Base-by-base conservation (phyloP, 2,797 vertebrate genomes). In the Sebastes iracundus region DNA sequence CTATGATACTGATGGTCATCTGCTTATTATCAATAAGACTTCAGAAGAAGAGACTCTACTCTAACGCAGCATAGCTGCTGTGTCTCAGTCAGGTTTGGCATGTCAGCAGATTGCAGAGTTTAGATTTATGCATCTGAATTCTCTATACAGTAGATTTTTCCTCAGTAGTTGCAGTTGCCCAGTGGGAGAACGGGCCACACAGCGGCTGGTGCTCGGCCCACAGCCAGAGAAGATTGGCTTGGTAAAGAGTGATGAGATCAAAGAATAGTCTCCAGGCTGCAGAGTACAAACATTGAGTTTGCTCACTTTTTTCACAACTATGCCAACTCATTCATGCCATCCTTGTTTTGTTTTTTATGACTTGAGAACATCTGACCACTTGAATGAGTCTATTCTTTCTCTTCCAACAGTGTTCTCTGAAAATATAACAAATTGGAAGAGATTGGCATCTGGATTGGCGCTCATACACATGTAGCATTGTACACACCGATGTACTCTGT, bases 351-450 rank as follows among this genome's bases (percentile, higher is more conserved):
- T 55, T 70, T 77, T 74, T 68, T 61, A 63, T 42, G 23, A 69
- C 38, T 7, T 60, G 7, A 60, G 81, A 76, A 69, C 79, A 73
- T 80, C 27, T 69, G 70, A 81, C 42, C n/a, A 42, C 67, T 58
- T 88, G 53, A 85, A 78, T 77, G 30, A 79, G 33, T 61, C 23
- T 58, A 38, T 88, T 86, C 52, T 84, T 75, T 72, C 20, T 56
- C 25, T 18, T 65, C 32, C 55, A 70, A 9, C 22, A 18, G 27
- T 52, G 38, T 67, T 71, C 68, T 63, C 62, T 60, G 7, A 79
- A 84, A 77, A 73, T 33, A 53, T 30, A 61, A 71, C 35, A 38
- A 5, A 16, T 62, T 81, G 74, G 6, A 42, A 71, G 25, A 46
- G 12, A 32, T 12, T 79, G 61, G 59, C 13, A 69, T 22, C 28